Base-by-base conservation (phyloP, 2,888 invertebrate species). In the Cheiracanthium punctorium region DNA sequence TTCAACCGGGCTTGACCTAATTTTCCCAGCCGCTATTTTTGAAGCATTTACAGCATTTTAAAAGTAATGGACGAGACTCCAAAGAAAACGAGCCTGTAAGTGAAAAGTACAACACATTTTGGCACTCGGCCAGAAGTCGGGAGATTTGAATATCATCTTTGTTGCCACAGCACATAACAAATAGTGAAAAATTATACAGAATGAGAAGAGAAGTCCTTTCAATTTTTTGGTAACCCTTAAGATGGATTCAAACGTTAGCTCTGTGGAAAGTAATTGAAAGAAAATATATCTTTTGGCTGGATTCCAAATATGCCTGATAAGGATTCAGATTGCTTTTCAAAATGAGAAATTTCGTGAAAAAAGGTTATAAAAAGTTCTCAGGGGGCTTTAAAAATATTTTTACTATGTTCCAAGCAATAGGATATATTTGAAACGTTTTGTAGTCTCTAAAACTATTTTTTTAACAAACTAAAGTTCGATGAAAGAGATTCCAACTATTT, bases 61-160 rank as follows among this genome's bases (percentile, higher is more conserved):
- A 48, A 58, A 58, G 24, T 58, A 58, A 58, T 58, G 58, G 58
- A 37, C 10, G 7, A 37, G 7, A 37, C 37, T 37, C 4, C 10
- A 37, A 37, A 37, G 37, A 37, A 37, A 10, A 37, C 10, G n/a
- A 37, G 37, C 10, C 10, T 37, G 37, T 58, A 58, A 58, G 24
- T 58, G 58, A 24, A 58, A 58, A 58, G 5, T 58, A 24, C 58
- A 58, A 58, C 58, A 24, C 24, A 24, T 20, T 58, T 24, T 58
- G 58, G 58, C 1, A 24, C 24, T 2, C 58, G 17, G 20, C 58
- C 58, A 58, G 12, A 58, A 58, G 4, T 58, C 12, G 12, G 24
- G 7, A 48, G 48, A 58, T 58, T 58, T 58, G 58, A 58, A 58
- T 58, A 12, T 58, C 58, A 24, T 58, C 58, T 58, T 20, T 58